A percentile compares a stretch with the other conserved stretches of the same genome.
Evolutionary conservation across 2,888 invertebrate species (phyloP).

Genomic region (Apocheima hispidaria): DNA sequence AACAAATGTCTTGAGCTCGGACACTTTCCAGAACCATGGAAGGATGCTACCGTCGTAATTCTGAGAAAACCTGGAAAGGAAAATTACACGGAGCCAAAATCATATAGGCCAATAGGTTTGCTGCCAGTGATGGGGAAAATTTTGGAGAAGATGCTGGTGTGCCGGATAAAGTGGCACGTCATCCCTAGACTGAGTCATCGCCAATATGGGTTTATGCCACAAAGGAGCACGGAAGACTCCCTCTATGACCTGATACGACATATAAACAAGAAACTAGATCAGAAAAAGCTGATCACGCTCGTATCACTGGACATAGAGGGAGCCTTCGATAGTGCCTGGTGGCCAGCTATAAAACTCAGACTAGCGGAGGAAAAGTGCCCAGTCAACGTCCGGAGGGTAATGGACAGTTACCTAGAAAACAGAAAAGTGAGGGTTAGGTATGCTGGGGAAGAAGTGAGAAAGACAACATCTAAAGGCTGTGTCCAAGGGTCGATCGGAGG

Average conservation of each 20-base stretch:
- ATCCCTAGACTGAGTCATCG: neutral
- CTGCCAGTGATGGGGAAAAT: constrained; percentile 41
- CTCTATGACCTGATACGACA: neutral
- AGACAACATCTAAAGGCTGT: no score
- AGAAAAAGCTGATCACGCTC: neutral
- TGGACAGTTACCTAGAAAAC: constrained; percentile 23
- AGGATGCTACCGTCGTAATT: constrained; percentile 37
- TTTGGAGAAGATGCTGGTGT: constrained; percentile 4
- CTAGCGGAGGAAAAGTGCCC: constrained; percentile 27
- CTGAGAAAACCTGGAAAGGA: constrained; percentile 42
- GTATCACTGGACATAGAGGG: constrained; percentile 34
- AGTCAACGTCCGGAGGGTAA: constrained; percentile 5
- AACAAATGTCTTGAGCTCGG: constrained; percentile 38
- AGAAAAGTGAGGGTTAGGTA: neutral
- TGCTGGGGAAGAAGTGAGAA: no score
- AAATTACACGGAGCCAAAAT: constrained; percentile 26
- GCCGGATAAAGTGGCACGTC: neutral
- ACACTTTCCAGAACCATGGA: constrained; percentile 40
- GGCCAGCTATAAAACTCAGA: constrained; percentile 24
- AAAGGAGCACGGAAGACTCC: neutral
- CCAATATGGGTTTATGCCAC: neutral
- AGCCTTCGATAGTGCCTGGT: constrained; percentile 32
- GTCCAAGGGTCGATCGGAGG: no score
- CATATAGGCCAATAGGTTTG: constrained; percentile 25
- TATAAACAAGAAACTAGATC: neutral